Evolutionary conservation across 2,797 vertebrate species (phyloP).

Genomic region (Melanotaenia trifasciata): DNA sequence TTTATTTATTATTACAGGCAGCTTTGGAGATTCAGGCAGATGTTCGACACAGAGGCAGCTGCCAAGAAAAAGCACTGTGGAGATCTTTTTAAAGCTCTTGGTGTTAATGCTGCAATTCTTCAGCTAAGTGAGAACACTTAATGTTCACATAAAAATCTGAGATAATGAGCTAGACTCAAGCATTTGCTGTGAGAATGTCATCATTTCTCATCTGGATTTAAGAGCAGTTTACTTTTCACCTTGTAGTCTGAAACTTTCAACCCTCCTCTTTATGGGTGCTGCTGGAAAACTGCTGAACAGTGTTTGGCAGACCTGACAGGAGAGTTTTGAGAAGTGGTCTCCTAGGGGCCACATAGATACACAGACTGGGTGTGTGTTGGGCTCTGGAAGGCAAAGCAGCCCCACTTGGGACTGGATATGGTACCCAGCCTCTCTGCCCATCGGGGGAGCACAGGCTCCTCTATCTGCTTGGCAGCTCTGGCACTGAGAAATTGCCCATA

Average conservation of each 20-base stretch:
- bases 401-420: slow-evolving; percentile 66
- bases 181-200: slow-evolving; percentile 19
- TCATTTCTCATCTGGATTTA: slow-evolving; percentile 47
- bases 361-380: slow-evolving; percentile 59
- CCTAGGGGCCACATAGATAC: slow-evolving; percentile 67
- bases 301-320: slow-evolving; percentile 76
- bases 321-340: slow-evolving; percentile 76
- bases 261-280: slow-evolving; percentile 58
- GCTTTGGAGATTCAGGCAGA: slow-evolving; percentile 60
- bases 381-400: slow-evolving; percentile 64
- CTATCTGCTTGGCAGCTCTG: slow-evolving; percentile 80
- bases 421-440: slow-evolving; percentile 78
- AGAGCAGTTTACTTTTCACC: slow-evolving; percentile 52
- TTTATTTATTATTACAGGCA: slow-evolving; percentile 79
- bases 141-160: slow-evolving; percentile 41
- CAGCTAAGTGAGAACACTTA: slow-evolving; percentile 35
- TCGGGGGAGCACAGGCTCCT: slow-evolving; percentile 80
- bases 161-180: slow-evolving; percentile 43
- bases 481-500: slow-evolving; percentile 86
- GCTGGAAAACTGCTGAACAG: slow-evolving; percentile 57
- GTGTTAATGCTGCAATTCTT: slow-evolving; percentile 60
- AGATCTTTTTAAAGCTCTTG: slow-evolving; percentile 41
- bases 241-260: slow-evolving; percentile 43
- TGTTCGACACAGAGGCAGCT: slow-evolving; percentile 53
- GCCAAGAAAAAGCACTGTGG: slow-evolving; percentile 42